A percentile compares a stretch with the other conserved stretches of the same genome.
These are phyloP conservation scores for Colistium nudipinnis DNA, from an alignment of 2,113 vertebrate species.

Conservation along the genomic window DNA sequence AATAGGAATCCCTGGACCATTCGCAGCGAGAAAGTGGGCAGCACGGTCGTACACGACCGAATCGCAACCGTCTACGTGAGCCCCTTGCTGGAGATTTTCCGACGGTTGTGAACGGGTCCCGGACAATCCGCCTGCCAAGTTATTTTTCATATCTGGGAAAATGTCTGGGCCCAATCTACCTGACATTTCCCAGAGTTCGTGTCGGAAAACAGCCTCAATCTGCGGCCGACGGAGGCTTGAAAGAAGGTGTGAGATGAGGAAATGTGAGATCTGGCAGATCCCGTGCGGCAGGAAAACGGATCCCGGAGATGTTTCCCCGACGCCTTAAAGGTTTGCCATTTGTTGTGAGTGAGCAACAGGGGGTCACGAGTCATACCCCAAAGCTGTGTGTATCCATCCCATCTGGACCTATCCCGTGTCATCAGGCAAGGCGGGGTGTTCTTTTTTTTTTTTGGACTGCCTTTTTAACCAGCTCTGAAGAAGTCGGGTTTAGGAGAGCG, in stretches of 20 bases:
- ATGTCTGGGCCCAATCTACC: too few species aligned
- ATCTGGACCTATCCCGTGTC: constrained; percentile 27
- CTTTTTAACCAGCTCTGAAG: background rate
- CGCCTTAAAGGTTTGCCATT: constrained; percentile 50
- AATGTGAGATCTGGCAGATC: constrained; percentile 21
- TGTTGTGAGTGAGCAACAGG: constrained; percentile 49
- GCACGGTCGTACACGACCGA: too few species aligned
- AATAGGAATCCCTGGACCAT: too few species aligned
- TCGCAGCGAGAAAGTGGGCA: too few species aligned
- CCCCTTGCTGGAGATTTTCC: too few species aligned
- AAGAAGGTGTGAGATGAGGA: background rate
- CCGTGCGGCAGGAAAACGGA: constrained; percentile 52
- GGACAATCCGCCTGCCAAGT: too few species aligned
- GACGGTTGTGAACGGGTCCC: too few species aligned
- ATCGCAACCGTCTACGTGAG: too few species aligned
- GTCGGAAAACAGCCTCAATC: too few species aligned
- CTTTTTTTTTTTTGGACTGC: background rate
- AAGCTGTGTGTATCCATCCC: constrained; percentile 15
- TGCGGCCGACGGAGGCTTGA: constrained; percentile 32
- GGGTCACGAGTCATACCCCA: constrained; percentile 49
- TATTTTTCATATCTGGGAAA: too few species aligned
- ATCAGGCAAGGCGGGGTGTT: background rate
- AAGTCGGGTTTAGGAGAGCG: constrained; percentile 5
- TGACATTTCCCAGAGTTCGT: too few species aligned
- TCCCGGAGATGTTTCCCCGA: constrained; percentile 43